phyloP scores from a whole-genome alignment of 2,888 invertebrate genomes.

The Dione vanillae region DNA sequence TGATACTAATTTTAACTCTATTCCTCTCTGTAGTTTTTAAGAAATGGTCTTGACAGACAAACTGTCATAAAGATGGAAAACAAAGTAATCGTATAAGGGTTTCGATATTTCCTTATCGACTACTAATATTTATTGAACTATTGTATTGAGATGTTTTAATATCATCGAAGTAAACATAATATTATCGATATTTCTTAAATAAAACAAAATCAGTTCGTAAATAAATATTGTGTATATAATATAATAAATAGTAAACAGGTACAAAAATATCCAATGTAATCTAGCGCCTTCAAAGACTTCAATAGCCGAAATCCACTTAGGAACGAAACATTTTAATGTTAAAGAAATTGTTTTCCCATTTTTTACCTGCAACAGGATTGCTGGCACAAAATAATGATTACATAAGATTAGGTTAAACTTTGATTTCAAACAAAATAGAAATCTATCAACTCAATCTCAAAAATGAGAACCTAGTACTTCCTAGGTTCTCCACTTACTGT shows the following conservation, averaged over 20 bases:
- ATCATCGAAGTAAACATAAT: no score
- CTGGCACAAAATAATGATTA: neutral
- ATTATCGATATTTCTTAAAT: no score
- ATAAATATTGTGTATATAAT: neutral
- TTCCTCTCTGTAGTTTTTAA: no score
- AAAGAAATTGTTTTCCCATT: neutral
- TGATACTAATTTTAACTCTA: no score
- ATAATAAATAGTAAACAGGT: neutral
- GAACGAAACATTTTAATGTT: slow-evolving; percentile 11
- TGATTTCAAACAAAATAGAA: neutral
- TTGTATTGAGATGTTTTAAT: no score
- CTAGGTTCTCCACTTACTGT: no score
- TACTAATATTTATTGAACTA: no score
- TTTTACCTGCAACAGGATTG: neutral
- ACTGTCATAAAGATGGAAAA: no score
- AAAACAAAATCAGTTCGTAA: neutral
- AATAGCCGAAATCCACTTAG: slow-evolving; percentile 10
- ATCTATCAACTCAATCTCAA: neutral
- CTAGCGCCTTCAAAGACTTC: neutral
- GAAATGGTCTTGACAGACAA: no score
- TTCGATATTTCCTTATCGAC: no score
- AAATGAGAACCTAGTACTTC: no score
- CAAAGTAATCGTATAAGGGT: no score
- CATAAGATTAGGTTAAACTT: neutral
- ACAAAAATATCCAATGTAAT: neutral